Percentiles rank a stretch among this genome's conserved stretches.
Conservation (phyloP, 2,113 vertebrate species). For the Burhinus bistriatus region DNA sequence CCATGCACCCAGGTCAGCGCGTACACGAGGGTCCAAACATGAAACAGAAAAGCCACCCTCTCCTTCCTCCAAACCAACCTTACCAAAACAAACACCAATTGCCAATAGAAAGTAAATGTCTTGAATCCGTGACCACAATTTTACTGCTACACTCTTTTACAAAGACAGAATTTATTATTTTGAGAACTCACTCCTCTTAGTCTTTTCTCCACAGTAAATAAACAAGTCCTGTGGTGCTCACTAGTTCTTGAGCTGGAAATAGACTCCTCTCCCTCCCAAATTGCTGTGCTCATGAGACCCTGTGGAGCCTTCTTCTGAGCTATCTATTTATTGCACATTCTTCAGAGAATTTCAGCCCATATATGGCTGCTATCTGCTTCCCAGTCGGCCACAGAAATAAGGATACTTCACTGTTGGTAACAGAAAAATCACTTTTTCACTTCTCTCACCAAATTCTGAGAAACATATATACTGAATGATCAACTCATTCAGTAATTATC, state of each 20-base stretch:
- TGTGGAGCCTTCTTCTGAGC: background rate
- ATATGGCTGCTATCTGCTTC: constrained; percentile 14
- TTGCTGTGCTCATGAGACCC: background rate
- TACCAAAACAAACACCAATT: background rate
- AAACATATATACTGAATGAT: background rate
- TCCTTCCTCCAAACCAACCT: background rate
- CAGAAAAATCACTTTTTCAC: background rate
- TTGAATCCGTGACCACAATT: background rate
- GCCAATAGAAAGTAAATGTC: background rate
- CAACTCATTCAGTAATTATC: background rate
- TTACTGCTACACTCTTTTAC: background rate
- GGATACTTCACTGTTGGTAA: background rate
- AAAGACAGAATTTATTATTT: background rate
- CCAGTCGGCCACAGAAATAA: background rate
- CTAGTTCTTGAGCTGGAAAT: background rate
- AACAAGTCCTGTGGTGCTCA: background rate
- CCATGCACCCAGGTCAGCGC: fast-evolving
- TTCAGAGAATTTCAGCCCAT: constrained; percentile 14
- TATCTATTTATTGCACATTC: constrained; percentile 44
- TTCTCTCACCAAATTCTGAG: background rate
- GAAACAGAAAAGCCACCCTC: background rate
- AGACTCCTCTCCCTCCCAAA: background rate
- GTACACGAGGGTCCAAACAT: fast-evolving
- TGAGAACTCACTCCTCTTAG: background rate
- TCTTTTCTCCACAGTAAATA: background rate